These are phyloP conservation scores for Sebastes trivittatus DNA, from an alignment of 2,797 vertebrate genomes.

Conservation along the genomic window DNA sequence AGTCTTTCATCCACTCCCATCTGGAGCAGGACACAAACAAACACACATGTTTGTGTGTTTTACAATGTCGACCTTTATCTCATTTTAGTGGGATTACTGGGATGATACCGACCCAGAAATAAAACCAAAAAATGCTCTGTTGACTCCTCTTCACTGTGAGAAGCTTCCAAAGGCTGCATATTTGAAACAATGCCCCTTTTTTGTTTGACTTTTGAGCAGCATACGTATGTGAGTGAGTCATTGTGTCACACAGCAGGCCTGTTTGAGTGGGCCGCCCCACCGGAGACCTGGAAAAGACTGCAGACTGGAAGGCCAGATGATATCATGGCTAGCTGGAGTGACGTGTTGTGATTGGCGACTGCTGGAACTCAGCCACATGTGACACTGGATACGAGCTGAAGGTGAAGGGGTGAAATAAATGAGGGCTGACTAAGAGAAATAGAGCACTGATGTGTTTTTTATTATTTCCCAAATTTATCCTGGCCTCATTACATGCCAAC, in stretches of 20 bases:
- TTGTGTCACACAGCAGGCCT: slow-evolving; percentile 29
- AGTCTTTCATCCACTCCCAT: slow-evolving; percentile 56
- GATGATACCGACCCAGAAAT: not conserved
- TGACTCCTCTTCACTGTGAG: not conserved
- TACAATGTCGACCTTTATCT: slow-evolving; percentile 13
- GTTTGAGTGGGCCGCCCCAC: slow-evolving; percentile 4
- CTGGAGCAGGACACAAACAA: slow-evolving; percentile 19
- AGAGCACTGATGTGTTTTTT: not conserved
- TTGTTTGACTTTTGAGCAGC: not conserved
- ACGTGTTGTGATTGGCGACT: slow-evolving; percentile 54
- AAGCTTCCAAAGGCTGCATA: not conserved
- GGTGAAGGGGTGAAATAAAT: slow-evolving; percentile 21
- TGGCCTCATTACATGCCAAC: not conserved
- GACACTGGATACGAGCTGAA: slow-evolving; percentile 26
- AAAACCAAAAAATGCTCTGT: not conserved
- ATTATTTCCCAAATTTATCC: not conserved
- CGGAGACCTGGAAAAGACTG: slow-evolving; percentile 12
- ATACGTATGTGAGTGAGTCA: slow-evolving; percentile 21
- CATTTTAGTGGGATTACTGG: not conserved
- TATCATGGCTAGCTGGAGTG: slow-evolving; percentile 21
- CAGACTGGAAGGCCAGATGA: slow-evolving; percentile 29
- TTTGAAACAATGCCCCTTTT: not conserved
- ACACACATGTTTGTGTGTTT: slow-evolving; percentile 29
- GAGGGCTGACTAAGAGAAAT: not conserved
- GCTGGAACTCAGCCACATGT: slow-evolving; percentile 31